phyloP scores from a whole-genome alignment of 35 echinoderm and acorn worm species.

The Ptychodera flava region DNA sequence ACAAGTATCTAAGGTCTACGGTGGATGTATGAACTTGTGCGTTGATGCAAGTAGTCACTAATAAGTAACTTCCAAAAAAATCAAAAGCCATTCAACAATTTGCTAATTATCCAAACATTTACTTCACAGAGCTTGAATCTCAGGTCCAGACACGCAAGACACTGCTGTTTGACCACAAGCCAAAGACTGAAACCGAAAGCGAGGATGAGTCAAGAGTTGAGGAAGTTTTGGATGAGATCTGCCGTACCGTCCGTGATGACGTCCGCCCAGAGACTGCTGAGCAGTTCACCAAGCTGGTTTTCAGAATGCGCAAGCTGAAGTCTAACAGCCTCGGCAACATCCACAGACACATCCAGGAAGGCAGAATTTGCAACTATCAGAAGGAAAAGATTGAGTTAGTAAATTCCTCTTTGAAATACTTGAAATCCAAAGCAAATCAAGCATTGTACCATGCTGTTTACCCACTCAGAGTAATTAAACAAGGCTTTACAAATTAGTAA shows the following conservation, averaged over 20 bases:
- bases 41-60: no score
- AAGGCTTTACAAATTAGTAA: no score
- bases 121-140: no score
- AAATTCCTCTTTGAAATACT: no score
- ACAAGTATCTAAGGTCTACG: no score
- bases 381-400: neutral
- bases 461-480: no score
- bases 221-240: conserved; percentile 22
- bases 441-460: no score
- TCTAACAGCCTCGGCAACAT: conserved; percentile 6
- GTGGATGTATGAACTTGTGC: no score
- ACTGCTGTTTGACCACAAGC: conserved; percentile 54
- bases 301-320: conserved; percentile 33
- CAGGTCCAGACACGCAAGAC: conserved; percentile 28
- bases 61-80: no score
- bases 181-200: conserved; percentile 3
- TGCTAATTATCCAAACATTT: no score
- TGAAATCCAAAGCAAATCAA: no score
- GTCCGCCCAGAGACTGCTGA: conserved; percentile 35
- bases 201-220: conserved; percentile 11
- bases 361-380: neutral
- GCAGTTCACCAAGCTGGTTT: conserved; percentile 34
- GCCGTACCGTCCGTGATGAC: conserved; percentile 1
- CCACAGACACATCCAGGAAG: neutral
- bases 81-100: no score